Evolutionary conservation across 2,888 invertebrate genomes (phyloP), one percentile per base, ranked within the genome.

Genomic region (Adineta ricciae): DNA sequence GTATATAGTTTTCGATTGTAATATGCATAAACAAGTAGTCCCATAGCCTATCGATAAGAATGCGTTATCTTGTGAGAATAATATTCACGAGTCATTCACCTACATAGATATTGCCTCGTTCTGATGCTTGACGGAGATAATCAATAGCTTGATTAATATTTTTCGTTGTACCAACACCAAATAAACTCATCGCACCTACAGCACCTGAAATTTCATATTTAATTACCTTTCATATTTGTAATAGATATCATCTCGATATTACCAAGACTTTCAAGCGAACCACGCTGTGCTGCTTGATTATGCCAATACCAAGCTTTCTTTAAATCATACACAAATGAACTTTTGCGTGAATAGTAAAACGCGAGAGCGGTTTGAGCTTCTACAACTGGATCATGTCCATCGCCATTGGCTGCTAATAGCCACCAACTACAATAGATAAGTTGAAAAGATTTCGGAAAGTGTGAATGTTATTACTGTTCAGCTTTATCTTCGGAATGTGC

Each of bases 251-350:
- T 19, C 19, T 24, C 3, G 11, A 49, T n/a, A n/a, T 49, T 86
- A 90, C 90, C 90, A 88, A 90, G 90, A n/a, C 90, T 90, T 87
- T 91, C 90, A 14, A 90, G 87, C 86, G 89, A 89, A 24, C 90
- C 90, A 88, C 90, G 90, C 16, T 90, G 89, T 87, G 89, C 89
- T 21, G 91, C 91, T 86, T 90, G 89, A 16, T 89, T 89, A 86
- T 91, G 90, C 90, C 90, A 91, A 87, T 90, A 90, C 87, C 89
- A 90, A 27, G 90, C 89, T 85, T 89, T 89, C 46, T 89, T 87
- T 24, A 90, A 87, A 86, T 90, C 88, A 41, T 82, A 86, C 0
- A 87, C 86, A 64, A 86, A 86, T 32, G 87, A 87, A 64, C 85
- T 83, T 27, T 84, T 83, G 50, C 88, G 85, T 21, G 90, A 89